Evolutionary conservation across 1,140 invertebrate genomes (phyloP), one percentile per base, ranked within the genome.

Genomic region (Drosophila arizonae): DNA sequence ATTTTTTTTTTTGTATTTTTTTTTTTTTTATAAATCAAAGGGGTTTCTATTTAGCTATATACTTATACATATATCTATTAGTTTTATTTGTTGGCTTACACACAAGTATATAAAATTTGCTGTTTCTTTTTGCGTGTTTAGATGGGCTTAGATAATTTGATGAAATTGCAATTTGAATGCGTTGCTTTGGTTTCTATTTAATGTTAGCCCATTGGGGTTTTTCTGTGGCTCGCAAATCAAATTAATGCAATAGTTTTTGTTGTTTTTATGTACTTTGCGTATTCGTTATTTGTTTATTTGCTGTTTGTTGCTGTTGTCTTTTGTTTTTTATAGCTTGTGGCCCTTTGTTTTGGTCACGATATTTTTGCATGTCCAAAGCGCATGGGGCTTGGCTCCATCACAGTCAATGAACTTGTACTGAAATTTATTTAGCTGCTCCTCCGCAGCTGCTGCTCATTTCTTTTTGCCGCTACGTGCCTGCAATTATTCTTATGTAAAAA

Each of bases 391-490:
- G 36, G 36, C 36, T 1, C 11, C 10, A 3, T 2, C 10, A 13
- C 36, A 11, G 82, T 88, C 82, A 86, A 87, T 86, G 82, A 86
- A 86, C 82, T 86, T 85, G 58, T 65, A 52, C 48, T 54, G 36
- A 39, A 39, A 39, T 39, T 39, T 39, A 39, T 13, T 39, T 39
- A 13, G 36, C 11, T 11, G 36, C 36, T 39, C 36, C 36, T 39
- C 36, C 2, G 36, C 17, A 57, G 43, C 43, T 45, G 43, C 43
- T 55, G 54, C 36, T 54, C 3, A 8, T 46, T 48, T 17, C n/a
- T 33, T 61, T 56, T 43, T 33, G 50, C 50, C 51, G 55, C 46
- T 79, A 87, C 82, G 82, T 87, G 84, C 79, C 60, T 76, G 82
- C 82, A 82, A 87, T 86, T 86, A 82, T 88, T 88, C 84, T 86